A percentile compares a stretch with the other conserved stretches of the same genome.
Conservation (phyloP, 2,113 vertebrate species). For the Alosa alosa region DNA sequence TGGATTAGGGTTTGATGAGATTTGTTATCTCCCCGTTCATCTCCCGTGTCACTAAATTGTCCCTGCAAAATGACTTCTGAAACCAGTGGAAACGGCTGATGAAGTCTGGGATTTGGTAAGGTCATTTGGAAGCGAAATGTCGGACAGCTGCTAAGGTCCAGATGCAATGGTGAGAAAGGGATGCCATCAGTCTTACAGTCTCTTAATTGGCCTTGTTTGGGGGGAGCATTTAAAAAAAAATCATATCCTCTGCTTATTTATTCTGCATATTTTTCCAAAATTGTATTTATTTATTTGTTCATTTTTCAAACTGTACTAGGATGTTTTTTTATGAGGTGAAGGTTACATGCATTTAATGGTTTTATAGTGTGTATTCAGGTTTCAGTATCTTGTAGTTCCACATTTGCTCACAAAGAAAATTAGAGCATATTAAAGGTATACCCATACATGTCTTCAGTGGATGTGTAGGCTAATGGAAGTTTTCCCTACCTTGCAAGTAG, state of each 20-base stretch:
- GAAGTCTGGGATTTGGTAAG: not conserved
- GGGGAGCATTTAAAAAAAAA: too few relatives aligned
- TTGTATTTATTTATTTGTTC: not conserved
- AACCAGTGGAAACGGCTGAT: not conserved
- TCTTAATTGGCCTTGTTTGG: not conserved
- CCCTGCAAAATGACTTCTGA: conserved; percentile 9
- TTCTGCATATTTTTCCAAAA: not conserved
- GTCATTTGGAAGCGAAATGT: not conserved
- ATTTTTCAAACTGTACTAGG: not conserved
- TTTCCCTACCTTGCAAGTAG: not conserved
- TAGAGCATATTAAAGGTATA: not conserved
- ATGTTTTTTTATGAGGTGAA: not conserved
- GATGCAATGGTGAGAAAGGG: not conserved
- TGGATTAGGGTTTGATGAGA: conserved; percentile 14
- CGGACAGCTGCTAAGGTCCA: not conserved
- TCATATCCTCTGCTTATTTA: not conserved
- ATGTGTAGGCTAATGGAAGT: not conserved
- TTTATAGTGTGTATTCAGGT: not conserved
- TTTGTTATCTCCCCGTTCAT: not conserved
- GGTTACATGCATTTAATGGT: not conserved
- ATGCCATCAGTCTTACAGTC: not conserved
- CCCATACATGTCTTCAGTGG: not conserved
- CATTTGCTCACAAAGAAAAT: not conserved
- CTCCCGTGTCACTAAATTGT: conserved; percentile 4
- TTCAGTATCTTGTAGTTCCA: not conserved